A percentile compares a stretch with the other conserved stretches of the same genome.
Conservation (phyloP, 2,888 invertebrate species). For the Cephus sareptanus region DNA sequence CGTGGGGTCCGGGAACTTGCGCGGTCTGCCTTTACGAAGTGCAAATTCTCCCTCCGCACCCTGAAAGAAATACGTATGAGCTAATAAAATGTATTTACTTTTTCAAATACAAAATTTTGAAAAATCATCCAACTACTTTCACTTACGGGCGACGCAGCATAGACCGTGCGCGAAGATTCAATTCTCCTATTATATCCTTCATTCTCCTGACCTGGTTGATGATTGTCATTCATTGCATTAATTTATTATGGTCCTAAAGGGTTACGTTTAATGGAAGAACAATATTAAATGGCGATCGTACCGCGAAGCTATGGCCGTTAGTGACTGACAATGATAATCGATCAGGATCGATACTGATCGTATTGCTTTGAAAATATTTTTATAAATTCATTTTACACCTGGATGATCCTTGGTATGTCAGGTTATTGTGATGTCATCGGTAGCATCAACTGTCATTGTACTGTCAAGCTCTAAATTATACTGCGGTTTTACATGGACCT, state of each 20-base stretch:
- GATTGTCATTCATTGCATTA: conserved; percentile 28
- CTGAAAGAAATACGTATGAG: background rate
- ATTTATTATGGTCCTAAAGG: conserved; percentile 4
- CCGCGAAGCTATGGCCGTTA: background rate
- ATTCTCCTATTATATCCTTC: conserved; percentile 27
- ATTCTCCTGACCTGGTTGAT: conserved; percentile 19
- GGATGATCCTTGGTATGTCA: background rate
- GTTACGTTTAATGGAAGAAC: background rate
- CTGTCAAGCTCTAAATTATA: background rate
- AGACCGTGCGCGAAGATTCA: conserved; percentile 22
- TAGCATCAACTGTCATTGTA: background rate
- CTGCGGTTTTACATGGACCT: background rate
- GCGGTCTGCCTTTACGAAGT: background rate
- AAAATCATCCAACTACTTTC: background rate
- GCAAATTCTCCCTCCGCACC: background rate
- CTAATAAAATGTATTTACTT: background rate
- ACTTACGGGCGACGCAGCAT: conserved; percentile 18
- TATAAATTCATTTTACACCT: background rate
- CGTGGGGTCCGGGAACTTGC: background rate
- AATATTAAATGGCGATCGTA: background rate
- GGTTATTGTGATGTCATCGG: background rate
- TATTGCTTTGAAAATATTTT: background rate
- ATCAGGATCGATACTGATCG: background rate
- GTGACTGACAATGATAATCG: background rate
- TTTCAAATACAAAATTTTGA: background rate